Evolutionary conservation across 1,140 invertebrate genomes (phyloP), one percentile per base, ranked within the genome.

Genomic region (Ooceraea biroi): DNA sequence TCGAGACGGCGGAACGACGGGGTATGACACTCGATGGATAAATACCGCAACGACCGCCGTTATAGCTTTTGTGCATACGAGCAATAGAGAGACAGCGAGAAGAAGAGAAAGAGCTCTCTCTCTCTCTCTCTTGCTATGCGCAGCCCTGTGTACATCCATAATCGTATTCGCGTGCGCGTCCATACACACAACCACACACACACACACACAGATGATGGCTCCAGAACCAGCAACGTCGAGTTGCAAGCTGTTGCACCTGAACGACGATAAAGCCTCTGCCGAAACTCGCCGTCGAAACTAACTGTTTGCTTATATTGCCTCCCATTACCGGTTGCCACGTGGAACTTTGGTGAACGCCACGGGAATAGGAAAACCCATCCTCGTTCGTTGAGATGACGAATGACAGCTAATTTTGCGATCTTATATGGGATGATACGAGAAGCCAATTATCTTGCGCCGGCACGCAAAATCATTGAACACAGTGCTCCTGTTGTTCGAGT

Each of bases 271-370:
- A 88, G 85, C 85, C 73, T 57, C 36, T 68, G 36, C 61, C 17
- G 48, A 85, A 85, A 85, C 72, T 69, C 66, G 10, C 80, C 66
- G 10, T 72, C 68, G 22, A 84, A 86, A 87, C 85, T 86, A 88
- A 86, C 86, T 86, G 76, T 88, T 88, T 87, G 73, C 73, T 88
- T 86, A 84, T 86, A 88, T 88, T 78, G 86, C 73, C 48, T 60
- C 60, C 73, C 68, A 83, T 83, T 83, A 84, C 80, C 57, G n/a
- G 7, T 52, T 66, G 41, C 60, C 68, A 55, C 72, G 36, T 60
- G 66, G 41, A 88, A 88, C 80, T 88, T 86, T 14, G 55, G 61
- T 61, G 71, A 71, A 36, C 19, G 19, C 66, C 17, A 25, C 22
- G 46, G 60, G 74, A 71, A 30, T 60, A 36, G 48, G 52, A 72